Evolutionary conservation across 37 sponge, comb jelly and placozoan genomes (phyloP).

Genomic region (Corticium candelabrum): DNA sequence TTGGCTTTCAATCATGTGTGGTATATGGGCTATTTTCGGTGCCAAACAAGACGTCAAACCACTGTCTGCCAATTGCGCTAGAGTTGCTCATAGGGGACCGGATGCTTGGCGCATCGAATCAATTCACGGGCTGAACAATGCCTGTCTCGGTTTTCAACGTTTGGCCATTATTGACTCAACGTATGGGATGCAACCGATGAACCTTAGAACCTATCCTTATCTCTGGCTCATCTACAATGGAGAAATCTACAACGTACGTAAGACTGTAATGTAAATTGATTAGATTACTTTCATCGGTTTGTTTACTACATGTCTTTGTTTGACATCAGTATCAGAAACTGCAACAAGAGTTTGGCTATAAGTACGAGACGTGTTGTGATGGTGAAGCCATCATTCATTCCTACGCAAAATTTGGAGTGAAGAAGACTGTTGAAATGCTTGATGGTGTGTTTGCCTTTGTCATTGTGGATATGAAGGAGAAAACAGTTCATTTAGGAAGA

Average conservation of each 20-base stretch:
- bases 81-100: background rate
- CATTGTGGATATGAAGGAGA: constrained; percentile 24
- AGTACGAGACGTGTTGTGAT: background rate
- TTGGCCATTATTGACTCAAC: background rate
- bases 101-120: constrained; percentile 5
- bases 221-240: constrained; percentile 14
- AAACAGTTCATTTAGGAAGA: constrained; percentile 22
- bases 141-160: constrained; percentile 8
- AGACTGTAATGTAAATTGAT: too few relatives aligned
- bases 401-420: background rate
- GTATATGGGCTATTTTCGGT: constrained; percentile 12
- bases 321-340: background rate
- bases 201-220: background rate
- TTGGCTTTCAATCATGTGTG: constrained; percentile 9
- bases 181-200: constrained; percentile 2
- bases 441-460: constrained; percentile 54
- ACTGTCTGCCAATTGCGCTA: background rate
- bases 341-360: background rate
- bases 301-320: too few relatives aligned
- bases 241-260: constrained; percentile 11
- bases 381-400: constrained; percentile 6
- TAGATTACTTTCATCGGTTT: too few relatives aligned
- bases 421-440: constrained; percentile 17
- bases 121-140: background rate
- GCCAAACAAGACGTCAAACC: background rate